Conservation (phyloP, 2,888 invertebrate genomes). For the Sialis fuliginosa region DNA sequence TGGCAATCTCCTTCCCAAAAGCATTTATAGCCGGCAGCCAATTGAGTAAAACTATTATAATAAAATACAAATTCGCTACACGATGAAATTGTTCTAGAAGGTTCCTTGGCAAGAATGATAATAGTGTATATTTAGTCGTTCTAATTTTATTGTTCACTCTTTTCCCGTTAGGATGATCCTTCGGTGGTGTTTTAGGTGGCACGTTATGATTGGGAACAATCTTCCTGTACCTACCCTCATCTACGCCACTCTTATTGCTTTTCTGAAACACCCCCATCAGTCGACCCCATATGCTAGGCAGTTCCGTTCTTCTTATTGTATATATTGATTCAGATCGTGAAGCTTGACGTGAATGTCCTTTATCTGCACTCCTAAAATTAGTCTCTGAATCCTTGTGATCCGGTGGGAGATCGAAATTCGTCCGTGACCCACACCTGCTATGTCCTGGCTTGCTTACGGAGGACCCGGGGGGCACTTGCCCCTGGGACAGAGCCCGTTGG, state of each 20-base stretch:
- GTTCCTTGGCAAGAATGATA: slow-evolving; percentile 91
- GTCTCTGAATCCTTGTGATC: slow-evolving; percentile 55
- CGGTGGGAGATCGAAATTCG: slow-evolving; percentile 76
- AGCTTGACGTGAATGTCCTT: slow-evolving; percentile 71
- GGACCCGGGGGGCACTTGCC: slow-evolving; percentile 37
- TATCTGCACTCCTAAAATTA: slow-evolving; percentile 31
- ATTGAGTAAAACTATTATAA: slow-evolving; percentile 88
- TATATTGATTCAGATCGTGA: slow-evolving; percentile 81
- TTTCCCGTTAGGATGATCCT: slow-evolving; percentile 69
- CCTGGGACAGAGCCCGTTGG: slow-evolving; percentile 73
- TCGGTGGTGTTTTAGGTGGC: slow-evolving; percentile 59
- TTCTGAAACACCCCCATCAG: slow-evolving; percentile 41
- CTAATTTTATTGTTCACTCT: slow-evolving; percentile 72
- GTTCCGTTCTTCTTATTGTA: slow-evolving; percentile 59
- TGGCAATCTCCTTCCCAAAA: slow-evolving; percentile 89
- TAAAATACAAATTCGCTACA: slow-evolving; percentile 94
- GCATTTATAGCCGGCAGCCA: slow-evolving; percentile 91
- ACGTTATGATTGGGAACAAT: slow-evolving; percentile 77
- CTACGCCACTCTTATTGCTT: slow-evolving; percentile 36
- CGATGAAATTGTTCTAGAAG: slow-evolving; percentile 94
- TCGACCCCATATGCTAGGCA: slow-evolving; percentile 54
- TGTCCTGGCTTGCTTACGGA: slow-evolving; percentile 37
- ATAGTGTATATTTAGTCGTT: slow-evolving; percentile 86
- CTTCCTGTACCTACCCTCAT: slow-evolving; percentile 30
- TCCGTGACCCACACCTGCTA: slow-evolving; percentile 68